Evolutionary conservation across 2,888 invertebrate species (phyloP), one percentile per base, ranked within the genome.

Genomic region (Lasius platythorax): DNA sequence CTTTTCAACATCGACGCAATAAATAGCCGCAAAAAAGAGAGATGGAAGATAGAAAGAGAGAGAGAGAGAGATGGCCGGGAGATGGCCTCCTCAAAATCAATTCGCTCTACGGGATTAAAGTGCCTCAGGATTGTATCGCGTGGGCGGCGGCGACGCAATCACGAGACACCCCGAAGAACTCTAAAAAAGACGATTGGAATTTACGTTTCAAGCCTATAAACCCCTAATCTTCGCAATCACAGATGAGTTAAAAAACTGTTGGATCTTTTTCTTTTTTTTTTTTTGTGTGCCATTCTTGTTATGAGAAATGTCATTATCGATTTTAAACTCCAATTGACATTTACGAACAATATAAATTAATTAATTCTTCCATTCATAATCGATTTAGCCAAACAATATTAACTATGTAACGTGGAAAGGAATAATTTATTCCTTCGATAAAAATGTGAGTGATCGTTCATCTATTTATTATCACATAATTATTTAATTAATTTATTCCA

Each of bases 61-160:
- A 15, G 9, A 18, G 50, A 61, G 3, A 37, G 46, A 50, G 37
- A 84, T 40, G 40, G 46, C 61, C 64, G 30, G 15, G 68, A 78
- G 23, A n/a, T 43, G 37, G 28, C 43, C 56, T 73, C 79, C 66
- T 78, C 75, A 67, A 86, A 89, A 88, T 90, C 88, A 89, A 87
- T 90, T 87, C 87, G 72, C 68, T 66, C 56, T 68, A 72, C 40
- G 73, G 84, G 87, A 88, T 88, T 88, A 88, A 87, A 83, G 84
- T 83, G 78, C 74, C 81, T 64, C 72, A 81, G 82, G 66, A 78
- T 75, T 61, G 40, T 37, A 46, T 46, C 53, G 63, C 30, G 64
- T 66, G 76, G 75, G 66, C 37, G 70, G 53, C 64, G 12, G 56
- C n/a, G 33, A 85, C 1, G 56, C 56, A 82, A 82, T 81, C 74